Base-by-base conservation (phyloP, 2,888 invertebrate genomes). In the Pteria penguin region DNA sequence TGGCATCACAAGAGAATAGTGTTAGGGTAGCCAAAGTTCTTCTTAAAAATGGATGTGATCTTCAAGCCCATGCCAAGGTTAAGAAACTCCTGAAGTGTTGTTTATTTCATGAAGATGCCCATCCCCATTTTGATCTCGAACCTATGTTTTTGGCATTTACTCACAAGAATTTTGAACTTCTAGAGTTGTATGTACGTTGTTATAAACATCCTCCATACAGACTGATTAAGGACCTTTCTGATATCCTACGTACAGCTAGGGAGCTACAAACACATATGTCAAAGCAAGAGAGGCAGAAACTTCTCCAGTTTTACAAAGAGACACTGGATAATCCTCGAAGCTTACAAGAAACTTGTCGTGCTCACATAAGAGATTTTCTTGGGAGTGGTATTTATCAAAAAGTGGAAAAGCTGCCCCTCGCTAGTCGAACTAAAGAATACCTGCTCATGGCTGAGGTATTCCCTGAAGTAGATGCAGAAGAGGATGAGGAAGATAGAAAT, bases 91-190 rank as follows among this genome's bases (percentile, higher is more conserved):
- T 82, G 74, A 82, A 82, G 33, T 91, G 91, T 68, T 91, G 91
- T 74, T 69, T 85, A 3, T 70, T 77, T 11, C 86, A 89, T 79
- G 85, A 86, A n/a, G 91, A 91, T 79, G 31, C 79, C 2, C 91
- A 91, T 75, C 91, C 91, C 2, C 91, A 91, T 80, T 86, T 91
- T 70, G 90, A 87, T 70, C 84, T 90, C 63, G 89, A 91, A 74
- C 91, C 92, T 2, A 71, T 92, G 33, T 91, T 90, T 76, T 78
- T 86, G 54, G 88, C 90, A 33, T 75, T 91, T 75, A 87, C 88
- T 55, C 89, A 90, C 77, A 88, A 89, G 80, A 88, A 88, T 85
- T 65, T 89, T 14, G 85, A 88, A 55, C 81, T 90, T 72, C 78
- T 90, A 58, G 79, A 85, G 67, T 68, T 89, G 55, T 69, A 91